phyloP scores from a whole-genome alignment of 2,888 invertebrate species.

The Melinaea marsaeus region DNA sequence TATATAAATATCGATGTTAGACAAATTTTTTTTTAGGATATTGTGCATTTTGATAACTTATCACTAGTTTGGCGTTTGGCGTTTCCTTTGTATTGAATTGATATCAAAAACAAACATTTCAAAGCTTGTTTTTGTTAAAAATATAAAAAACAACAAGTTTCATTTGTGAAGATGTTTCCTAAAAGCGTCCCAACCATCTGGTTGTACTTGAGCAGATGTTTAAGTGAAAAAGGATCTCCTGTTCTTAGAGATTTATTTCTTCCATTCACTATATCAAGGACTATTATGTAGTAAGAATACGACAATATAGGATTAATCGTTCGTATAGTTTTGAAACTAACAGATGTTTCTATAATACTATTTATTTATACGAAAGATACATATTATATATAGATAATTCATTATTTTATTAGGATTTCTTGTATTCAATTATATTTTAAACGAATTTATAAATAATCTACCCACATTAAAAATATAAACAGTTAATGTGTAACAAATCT shows the following conservation, averaged over 20 bases:
- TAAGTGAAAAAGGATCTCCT: slow-evolving; percentile 15
- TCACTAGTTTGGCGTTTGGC: slow-evolving; percentile 16
- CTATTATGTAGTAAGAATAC: neutral
- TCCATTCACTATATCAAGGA: slow-evolving; percentile 8
- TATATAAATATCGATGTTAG: slow-evolving; percentile 9
- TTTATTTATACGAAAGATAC: too few species aligned
- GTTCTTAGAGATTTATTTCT: slow-evolving; percentile 19
- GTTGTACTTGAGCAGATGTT: slow-evolving; percentile 15
- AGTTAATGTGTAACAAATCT: too few species aligned
- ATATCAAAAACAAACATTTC: neutral
- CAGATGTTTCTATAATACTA: too few species aligned
- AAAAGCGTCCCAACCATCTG: slow-evolving; percentile 16
- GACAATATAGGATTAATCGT: too few species aligned
- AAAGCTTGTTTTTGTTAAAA: neutral
- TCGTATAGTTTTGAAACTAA: too few species aligned
- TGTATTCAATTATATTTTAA: too few species aligned
- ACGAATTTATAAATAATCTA: too few species aligned
- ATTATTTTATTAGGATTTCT: too few species aligned
- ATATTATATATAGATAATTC: too few species aligned
- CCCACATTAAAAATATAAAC: too few species aligned
- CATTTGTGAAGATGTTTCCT: slow-evolving; percentile 5
- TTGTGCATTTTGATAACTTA: slow-evolving; percentile 20
- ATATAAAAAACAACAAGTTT: neutral
- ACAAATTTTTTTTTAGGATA: neutral
- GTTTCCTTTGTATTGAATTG: neutral